phyloP scores from a whole-genome alignment of 2,888 invertebrate species.

The Argynnis bischoffii region DNA sequence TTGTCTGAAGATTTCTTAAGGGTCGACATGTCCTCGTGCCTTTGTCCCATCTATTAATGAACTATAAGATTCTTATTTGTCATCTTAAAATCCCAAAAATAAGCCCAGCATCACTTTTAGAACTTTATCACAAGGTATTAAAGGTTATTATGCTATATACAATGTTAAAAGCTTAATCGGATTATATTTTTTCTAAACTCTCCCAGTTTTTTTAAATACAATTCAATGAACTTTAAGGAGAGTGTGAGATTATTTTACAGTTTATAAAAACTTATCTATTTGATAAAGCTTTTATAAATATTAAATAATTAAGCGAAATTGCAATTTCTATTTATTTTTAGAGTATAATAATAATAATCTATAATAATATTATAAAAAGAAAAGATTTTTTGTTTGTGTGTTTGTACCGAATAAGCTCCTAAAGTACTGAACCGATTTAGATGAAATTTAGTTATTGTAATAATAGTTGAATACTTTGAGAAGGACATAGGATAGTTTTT shows the following conservation, averaged over 20 bases:
- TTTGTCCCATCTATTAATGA: conserved; percentile 59
- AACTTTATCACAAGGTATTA: conserved; percentile 15
- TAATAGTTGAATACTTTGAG: no score
- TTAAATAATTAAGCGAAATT: no score
- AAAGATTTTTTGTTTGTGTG: no score
- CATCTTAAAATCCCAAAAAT: conserved; percentile 40
- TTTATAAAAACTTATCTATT: background rate
- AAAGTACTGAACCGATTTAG: no score
- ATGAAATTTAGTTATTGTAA: no score
- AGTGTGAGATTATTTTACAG: conserved; percentile 1
- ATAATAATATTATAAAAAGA: no score
- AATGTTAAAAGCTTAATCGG: conserved; percentile 32
- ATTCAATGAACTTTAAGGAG: background rate
- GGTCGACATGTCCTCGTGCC: conserved; percentile 49
- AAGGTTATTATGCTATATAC: conserved; percentile 17
- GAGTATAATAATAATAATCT: no score
- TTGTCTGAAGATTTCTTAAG: conserved; percentile 55
- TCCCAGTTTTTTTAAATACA: background rate
- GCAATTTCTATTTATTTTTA: no score
- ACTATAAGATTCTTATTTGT: conserved; percentile 53
- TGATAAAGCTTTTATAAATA: background rate
- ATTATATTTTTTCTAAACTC: conserved; percentile 29
- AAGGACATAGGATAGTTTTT: no score
- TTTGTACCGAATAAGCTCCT: no score
- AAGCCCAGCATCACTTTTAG: background rate